Evolutionary conservation across 2,888 invertebrate genomes (phyloP), one percentile per base, ranked within the genome.

Genomic region (Gymnocheta viridis): DNA sequence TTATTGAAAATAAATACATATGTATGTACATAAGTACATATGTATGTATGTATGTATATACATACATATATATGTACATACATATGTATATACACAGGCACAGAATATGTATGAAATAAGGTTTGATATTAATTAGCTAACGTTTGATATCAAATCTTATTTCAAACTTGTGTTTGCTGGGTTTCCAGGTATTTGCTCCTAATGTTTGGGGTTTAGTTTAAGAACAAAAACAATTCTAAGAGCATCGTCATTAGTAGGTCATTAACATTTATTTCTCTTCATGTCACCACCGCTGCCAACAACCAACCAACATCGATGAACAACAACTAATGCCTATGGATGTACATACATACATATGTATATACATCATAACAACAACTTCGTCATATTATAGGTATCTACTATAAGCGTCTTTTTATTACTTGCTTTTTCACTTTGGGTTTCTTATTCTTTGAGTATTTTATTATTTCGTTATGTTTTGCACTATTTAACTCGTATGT

Each of bases 221-320:
- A 12, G 24, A 56, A 64, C 32, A 69, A 54, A 9, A 54, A 27
- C 54, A 80, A 62, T 62, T 47, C 24, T 70, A 51, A 64, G 17
- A 70, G 74, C 17, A 64, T 32, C 49, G 22, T 64, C 64, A 83
- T 83, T 76, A 83, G 38, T 32, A 83, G 83, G 80, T 80, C 83
- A 83, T 83, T 83, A 76, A 83, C 83, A 80, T 81, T 41, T 54
- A 51, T 2, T 73, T 56, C 49, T 60, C 58, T 24, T 62, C 60
- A 35, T 69, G 60, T 69, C 74, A 74, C 81, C 60, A n/a, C 38
- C 60, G 14, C 19, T 14, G 51, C 22, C 58, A 32, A 10, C 29
- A 58, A 22, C 29, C n/a, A 69, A 51, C 35, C 12, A 72, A 51
- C 72, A 32, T 41, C 32, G 14, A 27, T 32, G 27, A 66, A 12